A percentile compares a stretch with the other conserved stretches of the same genome.
Conservation (phyloP, 2,888 invertebrate species). For the Melangyna quadrimaculata region DNA sequence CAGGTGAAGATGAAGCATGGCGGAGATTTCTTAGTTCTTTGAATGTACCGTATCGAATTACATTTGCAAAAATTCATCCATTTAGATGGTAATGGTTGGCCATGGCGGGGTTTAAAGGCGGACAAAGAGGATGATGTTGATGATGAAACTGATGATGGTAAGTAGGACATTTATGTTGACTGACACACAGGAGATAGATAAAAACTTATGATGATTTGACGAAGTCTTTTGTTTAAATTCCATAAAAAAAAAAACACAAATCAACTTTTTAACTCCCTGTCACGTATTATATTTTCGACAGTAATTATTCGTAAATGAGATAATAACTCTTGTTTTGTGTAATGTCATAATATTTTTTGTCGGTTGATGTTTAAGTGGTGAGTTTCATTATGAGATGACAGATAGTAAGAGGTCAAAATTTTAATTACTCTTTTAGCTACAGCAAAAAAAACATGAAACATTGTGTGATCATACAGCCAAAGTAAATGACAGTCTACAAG, state of each 20-base stretch:
- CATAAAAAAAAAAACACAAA: neutral
- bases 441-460: neutral
- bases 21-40: slow-evolving; percentile 35
- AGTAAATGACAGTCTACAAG: neutral
- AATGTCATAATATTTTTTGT: slow-evolving; percentile 16
- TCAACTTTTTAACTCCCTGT: slow-evolving; percentile 6
- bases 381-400: slow-evolving; percentile 2
- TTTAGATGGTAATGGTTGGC: neutral
- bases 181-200: slow-evolving; percentile 48
- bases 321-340: neutral
- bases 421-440: neutral
- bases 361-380: neutral
- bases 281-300: slow-evolving; percentile 11
- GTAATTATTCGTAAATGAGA: slow-evolving; percentile 10
- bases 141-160: slow-evolving; percentile 56
- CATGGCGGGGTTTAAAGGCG: slow-evolving; percentile 6
- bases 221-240: slow-evolving; percentile 9
- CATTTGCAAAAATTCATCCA: slow-evolving; percentile 11
- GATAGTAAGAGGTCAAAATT: neutral
- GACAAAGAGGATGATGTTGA: slow-evolving; percentile 23
- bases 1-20: slow-evolving; percentile 26
- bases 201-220: neutral
- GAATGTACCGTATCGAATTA: slow-evolving; percentile 53
- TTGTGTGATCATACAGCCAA: neutral
- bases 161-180: slow-evolving; percentile 64